These are phyloP conservation scores for Drosophila pachea DNA, from an alignment of 1,140 invertebrate genomes.

Conservation along the genomic window DNA sequence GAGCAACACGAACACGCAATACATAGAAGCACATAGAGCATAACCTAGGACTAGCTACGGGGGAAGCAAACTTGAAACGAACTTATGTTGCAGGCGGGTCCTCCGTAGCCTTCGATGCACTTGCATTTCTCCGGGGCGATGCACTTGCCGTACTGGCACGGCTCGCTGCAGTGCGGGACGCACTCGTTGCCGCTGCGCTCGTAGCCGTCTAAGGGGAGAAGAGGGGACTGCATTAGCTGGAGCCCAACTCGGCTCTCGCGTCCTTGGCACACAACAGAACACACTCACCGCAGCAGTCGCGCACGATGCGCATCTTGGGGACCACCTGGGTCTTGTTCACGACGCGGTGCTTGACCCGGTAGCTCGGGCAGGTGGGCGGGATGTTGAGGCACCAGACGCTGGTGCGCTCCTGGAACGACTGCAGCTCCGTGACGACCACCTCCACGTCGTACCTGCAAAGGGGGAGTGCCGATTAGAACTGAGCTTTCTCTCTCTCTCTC, in stretches of 20 bases:
- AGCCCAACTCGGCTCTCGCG: too few species aligned
- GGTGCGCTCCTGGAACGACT: constrained; percentile 89
- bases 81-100: constrained; percentile 92
- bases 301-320: constrained; percentile 86
- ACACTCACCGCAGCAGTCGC: constrained; percentile 87
- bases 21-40: constrained; percentile 24
- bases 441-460: constrained; percentile 62
- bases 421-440: constrained; percentile 84
- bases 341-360: constrained; percentile 87
- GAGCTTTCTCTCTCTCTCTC: background rate
- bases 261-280: too few species aligned
- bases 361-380: constrained; percentile 91
- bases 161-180: constrained; percentile 87
- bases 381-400: constrained; percentile 90
- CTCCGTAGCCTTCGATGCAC: constrained; percentile 92
- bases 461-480: background rate
- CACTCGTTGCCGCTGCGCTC: constrained; percentile 84
- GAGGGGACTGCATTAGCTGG: too few species aligned
- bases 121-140: constrained; percentile 91
- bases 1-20: constrained; percentile 6
- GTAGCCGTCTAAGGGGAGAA: constrained; percentile 82
- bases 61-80: constrained; percentile 79
- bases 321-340: constrained; percentile 86
- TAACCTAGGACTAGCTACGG: constrained; percentile 11
- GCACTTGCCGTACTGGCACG: constrained; percentile 91